phyloP scores from a whole-genome alignment of 2,888 invertebrate species.

The Dynastes tityus region DNA sequence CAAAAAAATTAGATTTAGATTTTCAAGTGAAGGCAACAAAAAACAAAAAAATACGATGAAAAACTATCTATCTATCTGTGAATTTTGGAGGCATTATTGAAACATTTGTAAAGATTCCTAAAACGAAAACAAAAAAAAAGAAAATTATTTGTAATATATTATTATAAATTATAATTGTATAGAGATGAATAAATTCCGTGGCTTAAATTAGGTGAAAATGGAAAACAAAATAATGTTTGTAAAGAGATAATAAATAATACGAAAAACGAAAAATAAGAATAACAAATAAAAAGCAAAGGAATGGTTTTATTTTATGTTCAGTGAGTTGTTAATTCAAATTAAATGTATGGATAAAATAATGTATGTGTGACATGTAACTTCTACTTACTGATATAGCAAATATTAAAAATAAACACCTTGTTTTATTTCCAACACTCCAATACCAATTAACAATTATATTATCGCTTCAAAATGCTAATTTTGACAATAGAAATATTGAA shows the following conservation, averaged over 20 bases:
- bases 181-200: constrained; percentile 27
- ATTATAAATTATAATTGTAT: constrained; percentile 40
- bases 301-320: constrained; percentile 7
- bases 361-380: constrained; percentile 63
- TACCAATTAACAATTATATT: neutral
- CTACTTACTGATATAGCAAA: constrained; percentile 64
- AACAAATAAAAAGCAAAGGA: constrained; percentile 23
- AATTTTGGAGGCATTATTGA: constrained; percentile 59
- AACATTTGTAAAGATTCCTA: constrained; percentile 44
- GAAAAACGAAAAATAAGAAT: constrained; percentile 30
- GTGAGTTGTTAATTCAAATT: constrained; percentile 44
- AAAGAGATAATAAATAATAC: constrained; percentile 14
- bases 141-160: constrained; percentile 49
- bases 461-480: no score
- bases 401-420: constrained; percentile 56
- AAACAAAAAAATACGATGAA: neutral
- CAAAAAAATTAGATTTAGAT: constrained; percentile 30
- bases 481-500: neutral
- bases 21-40: constrained; percentile 24
- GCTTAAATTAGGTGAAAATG: constrained; percentile 33
- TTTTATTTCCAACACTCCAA: constrained; percentile 38
- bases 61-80: constrained; percentile 54
- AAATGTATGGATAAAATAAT: constrained; percentile 53
- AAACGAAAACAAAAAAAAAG: constrained; percentile 20
- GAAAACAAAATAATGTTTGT: neutral